A percentile compares a stretch with the other conserved stretches of the same genome.
phyloP scores from a whole-genome alignment of 30 jellyfish, hydroid and myxozoan genomes.

The Nemopilema nomurai region DNA sequence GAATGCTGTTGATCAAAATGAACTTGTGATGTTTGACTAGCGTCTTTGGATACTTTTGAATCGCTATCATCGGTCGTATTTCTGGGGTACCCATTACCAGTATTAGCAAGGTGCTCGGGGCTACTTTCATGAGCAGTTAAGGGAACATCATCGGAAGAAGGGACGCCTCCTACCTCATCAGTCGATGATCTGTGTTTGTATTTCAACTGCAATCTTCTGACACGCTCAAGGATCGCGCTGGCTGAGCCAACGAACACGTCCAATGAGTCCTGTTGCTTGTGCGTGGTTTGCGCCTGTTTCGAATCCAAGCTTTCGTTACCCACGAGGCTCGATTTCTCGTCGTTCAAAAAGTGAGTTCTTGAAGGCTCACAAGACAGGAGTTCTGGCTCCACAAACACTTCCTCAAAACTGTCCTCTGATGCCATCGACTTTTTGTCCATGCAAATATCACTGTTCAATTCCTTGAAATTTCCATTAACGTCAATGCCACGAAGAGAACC shows the following conservation, averaged over 20 bases:
- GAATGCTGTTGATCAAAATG: not conserved
- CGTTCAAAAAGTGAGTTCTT: not conserved
- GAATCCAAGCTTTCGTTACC: slow-evolving; percentile 7
- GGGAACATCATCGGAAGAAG: not conserved
- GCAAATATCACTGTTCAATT: not conserved
- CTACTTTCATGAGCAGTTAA: not conserved
- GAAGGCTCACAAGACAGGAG: slow-evolving; percentile 31
- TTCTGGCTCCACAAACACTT: slow-evolving; percentile 50
- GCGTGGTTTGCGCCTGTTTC: not conserved
- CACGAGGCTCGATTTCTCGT: not conserved
- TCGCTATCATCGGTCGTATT: not conserved
- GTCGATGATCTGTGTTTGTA: slow-evolving; percentile 36
- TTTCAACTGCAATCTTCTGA: slow-evolving; percentile 43
- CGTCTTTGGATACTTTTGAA: not conserved
- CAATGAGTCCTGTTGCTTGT: slow-evolving; percentile 15
- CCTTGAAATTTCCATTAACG: not conserved
- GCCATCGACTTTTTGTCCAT: not conserved
- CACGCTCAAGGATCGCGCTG: slow-evolving; percentile 64
- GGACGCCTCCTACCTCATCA: not conserved
- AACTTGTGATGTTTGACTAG: too few species aligned
- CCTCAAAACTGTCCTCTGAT: slow-evolving; percentile 45
- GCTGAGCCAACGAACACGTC: slow-evolving; percentile 64
- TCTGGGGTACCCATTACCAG: not conserved
- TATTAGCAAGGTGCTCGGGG: not conserved
- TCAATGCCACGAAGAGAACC: not conserved